phyloP scores from a whole-genome alignment of 2,797 vertebrate genomes.

The Lophotriccus pileatus region DNA sequence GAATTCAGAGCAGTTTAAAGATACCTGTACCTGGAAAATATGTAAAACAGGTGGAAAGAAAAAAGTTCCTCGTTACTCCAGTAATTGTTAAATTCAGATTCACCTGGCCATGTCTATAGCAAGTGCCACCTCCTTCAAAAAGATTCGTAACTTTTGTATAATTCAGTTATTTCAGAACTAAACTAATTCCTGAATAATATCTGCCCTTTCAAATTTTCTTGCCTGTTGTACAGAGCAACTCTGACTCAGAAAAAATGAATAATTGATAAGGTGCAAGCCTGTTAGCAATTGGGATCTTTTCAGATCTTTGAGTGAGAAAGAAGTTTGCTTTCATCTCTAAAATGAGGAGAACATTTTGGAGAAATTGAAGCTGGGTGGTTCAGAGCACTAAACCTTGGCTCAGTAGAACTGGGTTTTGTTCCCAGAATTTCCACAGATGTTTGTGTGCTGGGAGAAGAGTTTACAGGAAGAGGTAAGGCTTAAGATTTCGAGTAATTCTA shows the following conservation, averaged over 20 bases:
- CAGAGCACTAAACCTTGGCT: background rate
- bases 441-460: background rate
- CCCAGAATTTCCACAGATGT: background rate
- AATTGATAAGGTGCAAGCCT: background rate
- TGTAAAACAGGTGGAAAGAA: background rate
- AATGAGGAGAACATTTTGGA: background rate
- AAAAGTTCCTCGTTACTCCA: background rate
- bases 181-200: background rate
- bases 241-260: constrained; percentile 13
- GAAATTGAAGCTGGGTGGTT: background rate
- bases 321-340: background rate
- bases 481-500: background rate
- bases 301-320: background rate
- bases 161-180: background rate
- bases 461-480: background rate
- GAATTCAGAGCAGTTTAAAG: background rate
- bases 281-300: background rate
- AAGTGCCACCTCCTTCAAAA: background rate
- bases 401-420: background rate
- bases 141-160: background rate
- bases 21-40: background rate
- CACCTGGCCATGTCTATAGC: background rate
- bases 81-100: background rate
- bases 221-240: background rate
- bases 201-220: background rate